phyloP scores from a whole-genome alignment of 2,888 invertebrate species.

The Chalcosyrphus nemorum region DNA sequence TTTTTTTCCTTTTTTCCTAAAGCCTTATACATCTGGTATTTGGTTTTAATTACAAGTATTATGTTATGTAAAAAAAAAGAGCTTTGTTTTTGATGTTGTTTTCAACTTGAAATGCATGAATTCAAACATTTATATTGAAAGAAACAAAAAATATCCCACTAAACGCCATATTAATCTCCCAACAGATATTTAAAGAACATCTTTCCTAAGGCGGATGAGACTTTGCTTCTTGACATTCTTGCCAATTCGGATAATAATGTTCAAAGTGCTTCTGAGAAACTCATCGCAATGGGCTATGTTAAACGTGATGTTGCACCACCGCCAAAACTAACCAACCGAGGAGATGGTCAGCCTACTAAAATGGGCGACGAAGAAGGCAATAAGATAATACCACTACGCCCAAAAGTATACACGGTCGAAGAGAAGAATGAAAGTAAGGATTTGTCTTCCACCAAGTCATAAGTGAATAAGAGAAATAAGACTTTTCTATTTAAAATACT shows the following conservation, averaged over 20 bases:
- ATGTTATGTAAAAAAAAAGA: too few species aligned
- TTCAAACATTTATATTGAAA: neutral
- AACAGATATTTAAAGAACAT: constrained; percentile 94
- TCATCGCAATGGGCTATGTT: constrained; percentile 91
- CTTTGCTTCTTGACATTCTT: constrained; percentile 90
- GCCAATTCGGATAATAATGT: constrained; percentile 95
- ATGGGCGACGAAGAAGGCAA: constrained; percentile 74
- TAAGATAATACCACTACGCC: constrained; percentile 82
- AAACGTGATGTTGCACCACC: constrained; percentile 88
- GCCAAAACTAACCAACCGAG: constrained; percentile 83
- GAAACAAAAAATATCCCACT: neutral
- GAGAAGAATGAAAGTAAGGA: constrained; percentile 89
- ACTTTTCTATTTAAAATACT: constrained; percentile 74
- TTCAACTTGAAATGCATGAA: constrained; percentile 46
- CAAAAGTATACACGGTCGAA: constrained; percentile 86
- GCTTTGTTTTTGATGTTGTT: constrained; percentile 32
- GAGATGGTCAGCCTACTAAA: constrained; percentile 80
- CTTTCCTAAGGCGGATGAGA: constrained; percentile 95
- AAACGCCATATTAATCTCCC: neutral
- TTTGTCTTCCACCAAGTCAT: constrained; percentile 72
- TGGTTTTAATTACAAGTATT: constrained; percentile 15
- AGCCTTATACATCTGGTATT: neutral
- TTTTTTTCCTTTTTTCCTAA: neutral
- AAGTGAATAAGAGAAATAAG: too few species aligned
- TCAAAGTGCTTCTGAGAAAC: constrained; percentile 91